phyloP scores from a whole-genome alignment of 2,888 invertebrate species.

The Horisme vitalbata region DNA sequence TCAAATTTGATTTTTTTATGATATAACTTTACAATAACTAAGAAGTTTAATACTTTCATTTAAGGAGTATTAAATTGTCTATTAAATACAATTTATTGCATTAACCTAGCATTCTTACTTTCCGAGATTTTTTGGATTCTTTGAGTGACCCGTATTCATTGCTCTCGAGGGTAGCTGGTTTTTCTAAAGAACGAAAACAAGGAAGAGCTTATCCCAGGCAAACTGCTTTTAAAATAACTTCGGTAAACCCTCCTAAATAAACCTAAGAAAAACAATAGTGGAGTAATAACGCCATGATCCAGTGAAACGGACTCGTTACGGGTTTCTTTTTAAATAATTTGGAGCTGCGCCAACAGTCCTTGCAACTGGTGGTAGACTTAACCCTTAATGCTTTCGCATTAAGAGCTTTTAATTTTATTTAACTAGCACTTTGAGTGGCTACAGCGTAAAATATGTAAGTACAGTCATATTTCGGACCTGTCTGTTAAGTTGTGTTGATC shows the following conservation, averaged over 20 bases:
- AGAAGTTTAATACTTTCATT: no score
- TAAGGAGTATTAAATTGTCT: no score
- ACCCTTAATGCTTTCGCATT: slow-evolving; percentile 61
- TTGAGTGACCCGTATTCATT: no score
- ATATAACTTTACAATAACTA: no score
- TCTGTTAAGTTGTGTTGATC: no score
- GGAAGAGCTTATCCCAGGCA: slow-evolving; percentile 19
- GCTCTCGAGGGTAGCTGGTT: no score
- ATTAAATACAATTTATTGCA: no score
- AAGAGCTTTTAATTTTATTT: slow-evolving; percentile 61
- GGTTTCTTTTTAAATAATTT: slow-evolving; percentile 77
- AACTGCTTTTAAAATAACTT: slow-evolving; percentile 29
- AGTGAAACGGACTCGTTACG: slow-evolving; percentile 58
- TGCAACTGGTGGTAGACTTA: slow-evolving; percentile 76
- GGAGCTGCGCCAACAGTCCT: slow-evolving; percentile 61
- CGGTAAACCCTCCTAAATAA: slow-evolving; percentile 33
- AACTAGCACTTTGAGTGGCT: slow-evolving; percentile 44
- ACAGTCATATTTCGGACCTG: no score
- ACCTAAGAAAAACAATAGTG: slow-evolving; percentile 41
- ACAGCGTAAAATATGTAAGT: neutral
- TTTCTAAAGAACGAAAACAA: slow-evolving; percentile 29
- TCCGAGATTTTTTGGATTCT: no score
- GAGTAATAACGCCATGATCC: slow-evolving; percentile 53
- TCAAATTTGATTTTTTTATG: no score
- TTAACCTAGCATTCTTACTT: no score